Evolutionary conservation across 2,113 vertebrate genomes (phyloP).

Genomic region (Centropus unirufus): DNA sequence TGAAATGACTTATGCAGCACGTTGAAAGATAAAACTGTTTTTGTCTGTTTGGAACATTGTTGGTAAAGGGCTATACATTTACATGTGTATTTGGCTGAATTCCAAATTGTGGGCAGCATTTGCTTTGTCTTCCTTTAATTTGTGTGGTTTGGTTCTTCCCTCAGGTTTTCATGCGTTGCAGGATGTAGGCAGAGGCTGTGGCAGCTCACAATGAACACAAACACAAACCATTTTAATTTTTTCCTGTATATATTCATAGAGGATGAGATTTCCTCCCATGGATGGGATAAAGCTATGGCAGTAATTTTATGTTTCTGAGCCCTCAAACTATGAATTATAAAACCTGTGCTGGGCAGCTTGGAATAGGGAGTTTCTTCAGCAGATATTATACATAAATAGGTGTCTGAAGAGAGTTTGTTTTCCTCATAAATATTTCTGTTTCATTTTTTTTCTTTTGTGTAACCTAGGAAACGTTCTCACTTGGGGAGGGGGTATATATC

Average conservation of each 20-base stretch:
- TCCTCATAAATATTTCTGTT: neutral
- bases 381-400: neutral
- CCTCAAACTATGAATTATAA: neutral
- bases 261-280: neutral
- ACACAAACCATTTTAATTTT: neutral
- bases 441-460: neutral
- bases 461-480: neutral
- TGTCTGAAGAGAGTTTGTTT: neutral
- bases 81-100: slow-evolving; percentile 1
- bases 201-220: neutral
- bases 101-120: slow-evolving; percentile 16
- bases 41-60: slow-evolving; percentile 65
- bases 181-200: neutral
- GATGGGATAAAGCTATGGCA: neutral
- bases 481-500: neutral
- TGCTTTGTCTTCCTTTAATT: slow-evolving; percentile 23
- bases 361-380: neutral
- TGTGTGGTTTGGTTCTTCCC: slow-evolving; percentile 1
- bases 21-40: neutral
- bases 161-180: neutral
- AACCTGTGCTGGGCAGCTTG: neutral
- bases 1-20: neutral
- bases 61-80: slow-evolving; percentile 26
- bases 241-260: neutral
- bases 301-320: neutral